Base-by-base conservation (phyloP, 2,797 vertebrate genomes). In the Moxostoma hubbsi region DNA sequence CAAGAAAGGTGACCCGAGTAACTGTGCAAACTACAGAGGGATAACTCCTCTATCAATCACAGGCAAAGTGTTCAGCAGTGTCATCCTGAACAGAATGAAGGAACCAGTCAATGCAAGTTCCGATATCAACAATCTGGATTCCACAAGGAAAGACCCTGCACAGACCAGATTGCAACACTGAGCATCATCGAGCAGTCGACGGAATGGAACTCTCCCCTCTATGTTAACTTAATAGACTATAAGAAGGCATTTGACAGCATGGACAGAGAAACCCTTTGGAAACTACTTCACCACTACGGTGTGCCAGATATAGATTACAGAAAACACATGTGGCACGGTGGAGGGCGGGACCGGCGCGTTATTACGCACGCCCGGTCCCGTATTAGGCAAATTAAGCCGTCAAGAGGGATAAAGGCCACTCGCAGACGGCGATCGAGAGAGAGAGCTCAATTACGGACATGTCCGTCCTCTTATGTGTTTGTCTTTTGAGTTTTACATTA, bases 101-200 rank as follows among this genome's bases (percentile, higher is more conserved):
- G 54, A 81, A 5, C 16, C 46, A 18, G 63, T 80, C 1, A 18
- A 75, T 45, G 10, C 63, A 24, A 65, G 12, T n/a, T 75, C 1
- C 15, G 70, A 77, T 64, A 82, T 4, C 11, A 75, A 5, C 73
- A 82, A 55, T 59, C 69, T 54, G 77, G 70, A 4, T 84, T 85
- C 16, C 2, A 54, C 5, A 57, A 67, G 6, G 66, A n/a, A 10
- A 18, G 36, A 78, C 81, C 61, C 1, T 85, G 74, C 11, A 55
- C 11, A 0, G 65, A 82, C 68, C 63, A 83, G 16, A 80, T 76
- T 7, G 36, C 63, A 11, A 81, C 75, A 4, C 36, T 81, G 6
- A 5, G 6, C 2, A 75, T 71, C 2, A 9, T 83, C 1, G 62
- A 83, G 18, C 79, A 73, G 43, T 78, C 64, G 0, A 7, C 73